These are phyloP conservation scores for Erinaceus europaeus DNA, from an alignment of 2,113 vertebrate genomes.

Conservation along the genomic window DNA sequence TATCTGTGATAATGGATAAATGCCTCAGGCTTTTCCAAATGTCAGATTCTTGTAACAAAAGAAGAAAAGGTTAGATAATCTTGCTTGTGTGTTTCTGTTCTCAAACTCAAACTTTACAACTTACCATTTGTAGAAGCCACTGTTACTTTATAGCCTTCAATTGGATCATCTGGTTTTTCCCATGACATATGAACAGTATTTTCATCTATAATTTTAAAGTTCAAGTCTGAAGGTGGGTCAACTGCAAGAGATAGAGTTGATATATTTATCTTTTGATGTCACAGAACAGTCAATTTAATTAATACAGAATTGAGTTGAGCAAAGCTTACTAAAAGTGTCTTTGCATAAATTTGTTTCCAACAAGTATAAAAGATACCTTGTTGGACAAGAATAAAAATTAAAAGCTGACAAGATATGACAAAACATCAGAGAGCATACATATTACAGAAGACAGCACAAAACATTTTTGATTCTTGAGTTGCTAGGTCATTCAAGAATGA, in stretches of 20 bases:
- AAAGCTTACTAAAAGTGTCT: slow-evolving; percentile 84
- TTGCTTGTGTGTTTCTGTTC: neutral
- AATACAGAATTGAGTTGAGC: slow-evolving; percentile 76
- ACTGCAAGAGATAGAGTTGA: slow-evolving; percentile 85
- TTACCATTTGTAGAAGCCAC: slow-evolving; percentile 91
- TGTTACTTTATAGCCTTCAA: slow-evolving; percentile 93
- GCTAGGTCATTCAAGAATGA: slow-evolving; percentile 88
- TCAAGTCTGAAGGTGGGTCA: slow-evolving; percentile 93
- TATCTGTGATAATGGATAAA: neutral
- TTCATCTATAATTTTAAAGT: slow-evolving; percentile 97
- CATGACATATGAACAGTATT: slow-evolving; percentile 95
- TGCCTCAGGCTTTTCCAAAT: neutral
- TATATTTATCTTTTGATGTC: slow-evolving; percentile 75
- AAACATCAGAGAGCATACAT: slow-evolving; percentile 82
- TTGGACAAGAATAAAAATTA: slow-evolving; percentile 88
- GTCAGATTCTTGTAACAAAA: neutral
- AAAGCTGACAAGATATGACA: slow-evolving; percentile 86
- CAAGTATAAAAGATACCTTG: slow-evolving; percentile 90
- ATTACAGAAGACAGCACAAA: slow-evolving; percentile 93
- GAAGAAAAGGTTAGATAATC: neutral
- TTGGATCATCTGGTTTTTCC: slow-evolving; percentile 85
- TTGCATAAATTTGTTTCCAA: slow-evolving; percentile 94
- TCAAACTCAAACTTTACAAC: slow-evolving; percentile 52
- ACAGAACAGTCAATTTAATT: slow-evolving; percentile 68
- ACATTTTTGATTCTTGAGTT: slow-evolving; percentile 91